Evolutionary conservation across 2,888 invertebrate genomes (phyloP), one percentile per base, ranked within the genome.

Genomic region (Sepiola atlantica): DNA sequence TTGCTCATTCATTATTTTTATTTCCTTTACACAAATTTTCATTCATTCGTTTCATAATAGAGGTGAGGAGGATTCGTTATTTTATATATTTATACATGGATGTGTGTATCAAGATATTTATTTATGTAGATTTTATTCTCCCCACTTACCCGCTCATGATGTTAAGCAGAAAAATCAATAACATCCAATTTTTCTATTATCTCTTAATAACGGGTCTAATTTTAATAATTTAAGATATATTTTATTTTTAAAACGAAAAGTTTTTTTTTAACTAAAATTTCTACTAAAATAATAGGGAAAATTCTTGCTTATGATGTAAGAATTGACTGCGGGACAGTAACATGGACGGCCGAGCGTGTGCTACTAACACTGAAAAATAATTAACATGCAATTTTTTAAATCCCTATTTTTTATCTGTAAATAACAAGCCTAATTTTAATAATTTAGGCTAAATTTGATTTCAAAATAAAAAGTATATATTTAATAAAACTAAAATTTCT

Each of bases 311-410:
- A 54, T 54, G 92, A 54, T 45, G 92, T 92, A 24, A 92, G 54
- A 16, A 35, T 92, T 14, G 24, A 92, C 35, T 92, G 92, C 92
- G 92, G 45, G 92, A 92, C 92, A 45, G 92, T 92, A 92, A 92
- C 54, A 45, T 92, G 92, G 92, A 92, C 45, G 92, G 24, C 92
- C 92, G 35, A 35, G 45, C 92, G 61, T 61, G 28, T 61, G 24
- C 24, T 77, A n/a, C n/a, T n/a, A 14, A n/a, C n/a, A 77, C 16
- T n/a, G n/a, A 77, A 77, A 77, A 77, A 77, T 32, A 14, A n/a
- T 14, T 16, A 77, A 77, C 77, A 32, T 14, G 77, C 77, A 77
- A n/a, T 77, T 77, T 77, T 77, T 77, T 57, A n/a, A 14, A 77
- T 77, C n/a, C 16, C 32, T 77, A 77, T 77, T 77, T 77, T 45